Base-by-base conservation (phyloP, 2,113 vertebrate genomes). In the Oncorhynchus clarkii region DNA sequence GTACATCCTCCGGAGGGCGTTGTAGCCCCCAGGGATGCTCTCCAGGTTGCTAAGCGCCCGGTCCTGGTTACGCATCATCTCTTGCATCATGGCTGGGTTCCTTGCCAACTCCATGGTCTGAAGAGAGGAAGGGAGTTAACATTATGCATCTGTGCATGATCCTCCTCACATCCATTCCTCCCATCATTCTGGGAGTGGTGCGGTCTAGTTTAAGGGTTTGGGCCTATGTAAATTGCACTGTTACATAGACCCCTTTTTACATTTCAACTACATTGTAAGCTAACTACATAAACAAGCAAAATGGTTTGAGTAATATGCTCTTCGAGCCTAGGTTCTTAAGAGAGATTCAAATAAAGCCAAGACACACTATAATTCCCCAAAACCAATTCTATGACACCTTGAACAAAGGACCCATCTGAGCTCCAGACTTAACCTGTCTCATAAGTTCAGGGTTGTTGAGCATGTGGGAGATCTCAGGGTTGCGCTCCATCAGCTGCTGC, bases 1-100 rank as follows among this genome's bases (percentile, higher is more conserved):
- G 89, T 97, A 97, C 96, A 97, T 97, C 48, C 96, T 93, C 27
- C 95, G 95, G 83, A 97, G 92, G 73, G 96, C 96, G 0, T 95
- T 97, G 80, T 96, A 97, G 26, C 95, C 96, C 3, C 96, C 96
- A 0, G 96, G 96, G 82, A 97, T 96, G 88, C 95, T 97, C 88
- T 97, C 96, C 1, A 97, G 89, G 89, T 97, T 97, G 88, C 96
- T 97, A 83, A 97, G 90, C 65, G 96, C 96, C 16, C 96, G 93
- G 84, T 97, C 96, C 87, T 97, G 96, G 91, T 96, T 96, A 80
- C 95, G 89, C 95, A 97, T 96, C 96, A 97, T 97, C 85, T 97
- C 95, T 87, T 97, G 95, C 96, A 97, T 96, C 96, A 97, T 96
- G 73, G 96, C 95, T 24, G 96, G 96, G 86, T 96, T 96, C 24